Percentiles rank a stretch among this genome's conserved stretches.
These are phyloP conservation scores for Drosophila mimica DNA, from an alignment of 2,888 invertebrate genomes.

Conservation along the genomic window DNA sequence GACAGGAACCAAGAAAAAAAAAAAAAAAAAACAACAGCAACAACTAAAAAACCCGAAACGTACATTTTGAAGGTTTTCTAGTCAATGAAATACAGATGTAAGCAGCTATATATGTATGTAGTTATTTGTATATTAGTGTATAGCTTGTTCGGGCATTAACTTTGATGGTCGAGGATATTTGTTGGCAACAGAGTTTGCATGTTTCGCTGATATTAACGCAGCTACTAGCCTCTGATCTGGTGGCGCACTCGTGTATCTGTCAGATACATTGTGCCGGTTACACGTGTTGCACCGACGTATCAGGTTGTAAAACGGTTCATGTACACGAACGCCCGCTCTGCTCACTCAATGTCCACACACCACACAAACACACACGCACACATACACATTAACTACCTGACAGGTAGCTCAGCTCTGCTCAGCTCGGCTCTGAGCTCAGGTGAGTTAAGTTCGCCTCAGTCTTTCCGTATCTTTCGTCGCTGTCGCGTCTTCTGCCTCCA, in stretches of 20 bases:
- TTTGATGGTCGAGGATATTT: constrained; percentile 28
- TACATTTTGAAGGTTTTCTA: constrained; percentile 60
- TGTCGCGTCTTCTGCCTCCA: constrained; percentile 52
- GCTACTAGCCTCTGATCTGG: constrained; percentile 56
- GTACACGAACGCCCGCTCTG: constrained; percentile 49
- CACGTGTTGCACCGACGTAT: constrained; percentile 64
- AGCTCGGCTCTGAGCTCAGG: constrained; percentile 17
- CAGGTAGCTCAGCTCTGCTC: constrained; percentile 43
- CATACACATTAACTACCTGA: constrained; percentile 20
- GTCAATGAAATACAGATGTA: constrained; percentile 52
- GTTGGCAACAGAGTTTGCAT: constrained; percentile 52
- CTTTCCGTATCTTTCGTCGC: constrained; percentile 71
- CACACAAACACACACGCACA: constrained; percentile 5
- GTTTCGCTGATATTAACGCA: constrained; percentile 67
- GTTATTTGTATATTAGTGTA: not conserved
- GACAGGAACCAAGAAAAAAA: constrained; percentile 23
- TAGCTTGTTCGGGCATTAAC: constrained; percentile 40
- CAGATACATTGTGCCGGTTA: constrained; percentile 59
- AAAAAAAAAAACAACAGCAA: not conserved
- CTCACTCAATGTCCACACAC: constrained; percentile 33
- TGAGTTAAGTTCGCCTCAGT: constrained; percentile 52
- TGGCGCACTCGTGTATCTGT: constrained; percentile 59
- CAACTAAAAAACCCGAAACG: constrained; percentile 34
- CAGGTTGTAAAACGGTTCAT: constrained; percentile 43
- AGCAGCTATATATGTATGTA: not conserved